Conservation (phyloP, 2,797 vertebrate species). For the Alosa sapidissima region DNA sequence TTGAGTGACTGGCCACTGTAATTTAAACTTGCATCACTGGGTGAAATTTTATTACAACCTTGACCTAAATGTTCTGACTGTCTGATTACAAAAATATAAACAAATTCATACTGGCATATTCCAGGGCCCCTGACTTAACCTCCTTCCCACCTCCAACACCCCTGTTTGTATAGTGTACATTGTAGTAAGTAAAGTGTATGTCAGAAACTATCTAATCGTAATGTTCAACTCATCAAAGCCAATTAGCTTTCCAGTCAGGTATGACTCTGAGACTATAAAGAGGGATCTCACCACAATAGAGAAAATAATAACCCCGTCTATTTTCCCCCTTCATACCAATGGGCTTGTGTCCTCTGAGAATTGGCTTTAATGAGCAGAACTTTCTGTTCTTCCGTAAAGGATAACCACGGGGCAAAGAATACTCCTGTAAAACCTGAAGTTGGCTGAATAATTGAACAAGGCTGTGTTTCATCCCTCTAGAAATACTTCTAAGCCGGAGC, state of each 20-base stretch:
- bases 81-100: neutral
- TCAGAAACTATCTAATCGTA: neutral
- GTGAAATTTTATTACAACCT: neutral
- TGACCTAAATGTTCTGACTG: neutral
- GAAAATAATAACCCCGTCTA: neutral
- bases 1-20: neutral
- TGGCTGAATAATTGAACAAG: constrained; percentile 4
- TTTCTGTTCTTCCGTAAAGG: neutral
- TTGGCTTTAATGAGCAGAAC: neutral
- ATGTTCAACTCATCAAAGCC: neutral
- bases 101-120: neutral
- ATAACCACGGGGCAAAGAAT: neutral
- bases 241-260: neutral
- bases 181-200: neutral
- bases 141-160: too few species aligned
- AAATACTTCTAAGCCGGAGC: neutral
- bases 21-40: neutral
- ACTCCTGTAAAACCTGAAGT: neutral
- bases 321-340: neutral
- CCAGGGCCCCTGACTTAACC: neutral
- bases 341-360: neutral
- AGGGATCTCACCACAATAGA: neutral
- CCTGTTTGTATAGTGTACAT: too few species aligned
- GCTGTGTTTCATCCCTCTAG: neutral
- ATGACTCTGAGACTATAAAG: neutral